Conservation (phyloP, 2,888 invertebrate species). For the Apeira syringaria region DNA sequence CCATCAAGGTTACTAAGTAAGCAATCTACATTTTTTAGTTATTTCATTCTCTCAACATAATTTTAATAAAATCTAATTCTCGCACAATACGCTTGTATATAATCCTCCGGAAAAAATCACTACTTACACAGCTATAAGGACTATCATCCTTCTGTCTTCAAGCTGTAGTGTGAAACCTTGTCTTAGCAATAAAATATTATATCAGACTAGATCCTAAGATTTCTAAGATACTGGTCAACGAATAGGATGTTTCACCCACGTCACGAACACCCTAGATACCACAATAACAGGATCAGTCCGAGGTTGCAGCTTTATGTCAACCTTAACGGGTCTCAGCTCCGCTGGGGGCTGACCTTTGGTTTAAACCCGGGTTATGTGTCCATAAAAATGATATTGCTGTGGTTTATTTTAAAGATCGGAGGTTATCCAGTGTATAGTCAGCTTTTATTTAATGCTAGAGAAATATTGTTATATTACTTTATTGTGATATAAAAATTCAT, state of each 20-base stretch:
- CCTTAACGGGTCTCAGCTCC: conserved; percentile 18
- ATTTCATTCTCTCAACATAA: too few species aligned
- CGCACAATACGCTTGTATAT: too few species aligned
- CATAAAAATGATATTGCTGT: conserved; percentile 12
- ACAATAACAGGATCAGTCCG: conserved; percentile 21
- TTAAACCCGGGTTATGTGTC: conserved; percentile 17
- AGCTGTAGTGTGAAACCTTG: too few species aligned
- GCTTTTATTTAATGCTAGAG: conserved; percentile 3
- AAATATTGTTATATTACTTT: conserved; percentile 5
- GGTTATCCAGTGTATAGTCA: conserved; percentile 7
- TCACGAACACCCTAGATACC: conserved; percentile 15
- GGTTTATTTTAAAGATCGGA: conserved; percentile 6
- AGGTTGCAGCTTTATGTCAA: conserved; percentile 24
- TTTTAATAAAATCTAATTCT: too few species aligned
- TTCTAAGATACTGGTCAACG: not conserved
- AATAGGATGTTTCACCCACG: not conserved
- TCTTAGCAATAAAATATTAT: too few species aligned
- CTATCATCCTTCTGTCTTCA: too few species aligned
- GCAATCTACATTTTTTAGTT: too few species aligned
- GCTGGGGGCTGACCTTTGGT: conserved; percentile 13
- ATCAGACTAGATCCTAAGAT: too few species aligned
- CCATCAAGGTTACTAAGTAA: too few species aligned
- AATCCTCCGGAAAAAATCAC: too few species aligned
- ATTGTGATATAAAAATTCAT: not conserved
- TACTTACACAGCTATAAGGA: too few species aligned